Conservation (phyloP, 2,888 invertebrate genomes). For the Kryphioiulus occultus region DNA sequence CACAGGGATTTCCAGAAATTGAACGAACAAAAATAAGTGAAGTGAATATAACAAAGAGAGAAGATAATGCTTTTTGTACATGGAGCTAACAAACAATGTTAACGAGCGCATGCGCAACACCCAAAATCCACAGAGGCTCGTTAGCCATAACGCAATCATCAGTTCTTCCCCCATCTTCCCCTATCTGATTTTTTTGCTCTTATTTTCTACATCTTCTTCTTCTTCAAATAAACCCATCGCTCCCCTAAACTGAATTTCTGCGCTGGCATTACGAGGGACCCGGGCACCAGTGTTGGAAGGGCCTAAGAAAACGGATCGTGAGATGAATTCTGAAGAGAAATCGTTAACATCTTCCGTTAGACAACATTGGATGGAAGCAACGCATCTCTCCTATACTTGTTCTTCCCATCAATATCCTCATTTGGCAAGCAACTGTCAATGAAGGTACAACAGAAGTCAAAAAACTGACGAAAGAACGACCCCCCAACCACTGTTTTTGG, state of each 20-base stretch:
- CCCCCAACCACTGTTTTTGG: background rate
- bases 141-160: constrained; percentile 46
- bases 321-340: constrained; percentile 43
- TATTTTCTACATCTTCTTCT: constrained; percentile 24
- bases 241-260: constrained; percentile 9
- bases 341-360: constrained; percentile 45
- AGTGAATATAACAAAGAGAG: constrained; percentile 42
- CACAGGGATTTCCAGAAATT: constrained; percentile 44
- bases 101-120: constrained; percentile 43
- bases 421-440: background rate
- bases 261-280: background rate
- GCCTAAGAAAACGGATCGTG: constrained; percentile 45
- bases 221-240: constrained; percentile 10
- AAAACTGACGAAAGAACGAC: background rate
- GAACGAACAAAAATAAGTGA: constrained; percentile 45
- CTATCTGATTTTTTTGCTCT: constrained; percentile 38
- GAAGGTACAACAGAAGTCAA: background rate
- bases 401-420: background rate
- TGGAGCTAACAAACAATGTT: constrained; percentile 47
- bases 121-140: constrained; percentile 46
- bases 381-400: background rate
- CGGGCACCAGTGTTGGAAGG: background rate
- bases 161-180: constrained; percentile 42
- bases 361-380: constrained; percentile 25
- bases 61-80: constrained; percentile 46